Base-by-base conservation (phyloP, 2,888 invertebrate species). In the Caenorhabditis macrosperma region DNA sequence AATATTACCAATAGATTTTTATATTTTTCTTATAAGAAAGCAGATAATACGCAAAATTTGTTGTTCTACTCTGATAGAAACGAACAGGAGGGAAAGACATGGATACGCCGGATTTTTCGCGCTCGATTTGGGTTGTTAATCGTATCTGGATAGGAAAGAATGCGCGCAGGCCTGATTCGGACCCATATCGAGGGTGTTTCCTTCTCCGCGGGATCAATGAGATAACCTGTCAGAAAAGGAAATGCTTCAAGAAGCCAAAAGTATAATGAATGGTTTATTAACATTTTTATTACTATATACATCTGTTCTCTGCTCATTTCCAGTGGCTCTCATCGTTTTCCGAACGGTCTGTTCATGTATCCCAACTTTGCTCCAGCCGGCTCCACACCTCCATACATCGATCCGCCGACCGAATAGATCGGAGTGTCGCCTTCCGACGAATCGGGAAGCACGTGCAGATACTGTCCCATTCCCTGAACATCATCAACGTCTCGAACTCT, bases 291-390 rank as follows among this genome's bases (percentile, higher is more conserved):
- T 55, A 55, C 6, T 55, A 55, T 22, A 30, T 55, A 55, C 55
- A 55, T 4, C 20, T 10, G 9, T 33, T 33, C 33, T 9, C 33
- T 9, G 33, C 9, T 38, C 38, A 10, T 38, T 38, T 38, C n/a
- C n/a, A n/a, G n/a, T n/a, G n/a, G n/a, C 17, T 2, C 3, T 54
- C 20, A 57, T 28, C 68, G 17, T 15, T 72, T 69, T 71, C 87
- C 87, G 41, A 85, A 86, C 33, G 86, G 85, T 41, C 87, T 66
- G 20, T 80, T 83, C 84, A 87, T 83, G 52, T 87, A 84, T 26
- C 88, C 88, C 28, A 80, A 61, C 66, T 88, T 88, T 22, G 87
- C 80, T 2, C 88, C 88, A 33, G 88, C 87, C 22, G 88, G 88
- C 69, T 88, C 88, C 41, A 88, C 59, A 60, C 88, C 88, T 46